Base-by-base conservation (phyloP, 1,140 invertebrate genomes). In the Apocrypta bakeri region DNA sequence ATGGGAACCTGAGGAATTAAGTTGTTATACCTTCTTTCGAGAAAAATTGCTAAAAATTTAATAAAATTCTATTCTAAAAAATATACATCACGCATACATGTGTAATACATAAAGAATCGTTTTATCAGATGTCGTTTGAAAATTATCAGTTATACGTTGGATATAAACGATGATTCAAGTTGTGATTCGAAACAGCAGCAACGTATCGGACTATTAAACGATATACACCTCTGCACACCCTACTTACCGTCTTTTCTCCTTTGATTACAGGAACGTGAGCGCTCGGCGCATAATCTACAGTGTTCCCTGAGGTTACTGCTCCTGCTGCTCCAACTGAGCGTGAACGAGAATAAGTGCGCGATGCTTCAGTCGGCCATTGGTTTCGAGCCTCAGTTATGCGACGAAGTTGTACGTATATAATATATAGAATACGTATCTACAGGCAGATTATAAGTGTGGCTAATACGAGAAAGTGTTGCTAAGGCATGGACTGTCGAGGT, bases 391-490 rank as follows among this genome's bases (percentile, higher is more conserved):
- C 87, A 87, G 66, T 82, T 87, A 24, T 83, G 83, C 33, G 85
- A 90, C 74, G 86, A 89, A 68, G 69, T 89, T 24, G 90, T 91
- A 83, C 84, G 89, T 88, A 85, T 29, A 84, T 27, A n/a, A n/a
- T n/a, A n/a, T n/a, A n/a, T n/a, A n/a, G n/a, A n/a, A 40, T 71
- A 71, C 48, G n/a, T 17, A n/a, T 78, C 17, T 69, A 25, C n/a
- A 69, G 17, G 9, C 68, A 31, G 4, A 29, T 31, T 31, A 71
- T 33, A 31, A 21, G 12, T 17, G 31, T 29, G 33, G 27, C 27
- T 64, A 24, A 17, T 12, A 64, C 40, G 8, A 14, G 40, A 42
- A 42, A 42, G 40, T 12, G 12, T 48, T 4, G 42, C 14, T 11
- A 17, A 2, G 42, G 42, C 12, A 21, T 17, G 12, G 14, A 48